Conservation (phyloP, 2,888 invertebrate species). For the Pimpla rufipes region DNA sequence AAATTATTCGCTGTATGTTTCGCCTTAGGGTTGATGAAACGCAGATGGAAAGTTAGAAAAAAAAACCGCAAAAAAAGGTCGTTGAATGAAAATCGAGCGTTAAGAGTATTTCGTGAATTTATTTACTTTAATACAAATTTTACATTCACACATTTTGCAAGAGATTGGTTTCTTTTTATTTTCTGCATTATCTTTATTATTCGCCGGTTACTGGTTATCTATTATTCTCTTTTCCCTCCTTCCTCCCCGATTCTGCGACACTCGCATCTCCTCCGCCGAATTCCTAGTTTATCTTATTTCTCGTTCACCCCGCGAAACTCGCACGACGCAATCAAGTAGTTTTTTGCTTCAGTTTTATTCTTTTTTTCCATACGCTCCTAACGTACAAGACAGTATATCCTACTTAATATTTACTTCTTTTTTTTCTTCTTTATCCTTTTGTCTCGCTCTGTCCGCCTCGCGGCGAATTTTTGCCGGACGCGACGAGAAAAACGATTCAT, state of each 20-base stretch:
- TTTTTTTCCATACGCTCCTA: conserved; percentile 67
- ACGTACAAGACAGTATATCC: conserved; percentile 70
- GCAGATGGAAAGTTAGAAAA: no score
- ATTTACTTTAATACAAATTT: conserved; percentile 84
- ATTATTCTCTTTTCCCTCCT: neutral
- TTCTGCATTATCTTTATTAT: conserved; percentile 32
- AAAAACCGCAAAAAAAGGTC: no score
- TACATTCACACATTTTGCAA: conserved; percentile 82
- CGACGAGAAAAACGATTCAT: neutral
- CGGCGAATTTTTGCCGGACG: neutral
- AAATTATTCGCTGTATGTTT: no score
- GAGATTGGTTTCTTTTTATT: conserved; percentile 67
- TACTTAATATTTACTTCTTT: conserved; percentile 64
- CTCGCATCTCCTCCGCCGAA: conserved; percentile 15
- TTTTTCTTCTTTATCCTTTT: conserved; percentile 29
- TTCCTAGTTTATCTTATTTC: neutral
- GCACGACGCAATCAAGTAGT: conserved; percentile 61
- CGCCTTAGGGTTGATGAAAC: no score
- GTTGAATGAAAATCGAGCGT: conserved; percentile 26
- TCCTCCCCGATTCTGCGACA: neutral
- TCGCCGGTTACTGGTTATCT: conserved; percentile 19
- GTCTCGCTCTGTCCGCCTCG: conserved; percentile 18
- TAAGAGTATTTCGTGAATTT: conserved; percentile 81
- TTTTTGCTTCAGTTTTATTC: conserved; percentile 11
- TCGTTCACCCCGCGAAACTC: conserved; percentile 54